Percentiles rank a stretch among this genome's conserved stretches.
phyloP scores from a whole-genome alignment of 2,888 invertebrate species.

The Epistrophe eligans region DNA sequence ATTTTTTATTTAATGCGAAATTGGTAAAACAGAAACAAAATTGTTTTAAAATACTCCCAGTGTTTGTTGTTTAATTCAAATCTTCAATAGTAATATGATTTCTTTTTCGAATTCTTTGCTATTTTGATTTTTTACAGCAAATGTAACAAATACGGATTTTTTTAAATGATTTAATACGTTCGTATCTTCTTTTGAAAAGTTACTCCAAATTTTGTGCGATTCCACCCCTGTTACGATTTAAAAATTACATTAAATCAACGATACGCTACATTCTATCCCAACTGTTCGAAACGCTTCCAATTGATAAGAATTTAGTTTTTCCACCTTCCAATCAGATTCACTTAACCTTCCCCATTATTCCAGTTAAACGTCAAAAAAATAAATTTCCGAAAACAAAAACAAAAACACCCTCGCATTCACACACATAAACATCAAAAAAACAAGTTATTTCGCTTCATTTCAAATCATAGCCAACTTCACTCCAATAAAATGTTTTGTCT shows the following conservation, averaged over 20 bases:
- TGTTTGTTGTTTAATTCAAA: too few species aligned
- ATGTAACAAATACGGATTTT: too few species aligned
- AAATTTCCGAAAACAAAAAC: conserved; percentile 60
- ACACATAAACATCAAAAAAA: conserved; percentile 12
- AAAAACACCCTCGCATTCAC: conserved; percentile 71
- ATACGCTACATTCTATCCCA: background rate
- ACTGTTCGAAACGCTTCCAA: conserved; percentile 28
- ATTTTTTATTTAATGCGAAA: too few species aligned
- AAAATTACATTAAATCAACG: background rate
- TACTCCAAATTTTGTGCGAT: too few species aligned
- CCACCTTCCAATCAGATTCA: conserved; percentile 55
- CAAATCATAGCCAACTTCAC: conserved; percentile 63
- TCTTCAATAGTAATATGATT: too few species aligned
- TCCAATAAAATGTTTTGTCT: conserved; percentile 18
- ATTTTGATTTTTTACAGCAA: too few species aligned
- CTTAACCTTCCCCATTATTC: conserved; percentile 37
- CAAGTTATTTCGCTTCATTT: conserved; percentile 13
- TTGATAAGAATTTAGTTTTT: background rate
- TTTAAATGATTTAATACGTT: too few species aligned
- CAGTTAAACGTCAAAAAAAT: conserved; percentile 60
- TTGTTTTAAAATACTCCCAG: too few species aligned
- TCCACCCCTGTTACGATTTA: too few species aligned
- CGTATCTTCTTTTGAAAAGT: too few species aligned
- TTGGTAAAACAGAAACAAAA: too few species aligned
- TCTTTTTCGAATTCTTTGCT: too few species aligned